Base-by-base conservation (phyloP, 2,797 vertebrate genomes). In the Sphenodon punctatus region DNA sequence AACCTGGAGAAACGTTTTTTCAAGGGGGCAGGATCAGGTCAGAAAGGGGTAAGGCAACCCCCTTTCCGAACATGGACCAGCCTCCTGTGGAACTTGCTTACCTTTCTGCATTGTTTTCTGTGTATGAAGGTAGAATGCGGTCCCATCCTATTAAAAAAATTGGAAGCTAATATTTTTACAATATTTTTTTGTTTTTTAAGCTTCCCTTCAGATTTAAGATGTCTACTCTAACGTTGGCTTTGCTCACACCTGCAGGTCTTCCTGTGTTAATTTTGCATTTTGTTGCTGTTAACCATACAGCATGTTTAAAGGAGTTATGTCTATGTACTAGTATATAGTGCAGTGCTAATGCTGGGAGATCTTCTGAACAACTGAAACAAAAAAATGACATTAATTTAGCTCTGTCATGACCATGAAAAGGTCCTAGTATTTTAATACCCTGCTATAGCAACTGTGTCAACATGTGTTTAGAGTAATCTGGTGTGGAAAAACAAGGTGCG, bases 301-400 rank as follows among this genome's bases (percentile, higher is more conserved):
- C n/a, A 45, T 80, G 27, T 80, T 56, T 89, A 72, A 84, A 71
- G 30, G 5, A 87, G 10, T 68, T 3, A 10, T 68, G 73, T 20
- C 41, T 82, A 58, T 56, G 90, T 6, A 76, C 84, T 87, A n/a
- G n/a, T 88, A 19, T 78, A 32, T 67, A 88, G 74, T 39, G 42
- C 19, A 32, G 41, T 85, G 87, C 84, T 63, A 74, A 80, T 74
- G 45, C 79, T 76, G 84, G 22, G 60, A 78, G 48, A 49, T 80
- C 41, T 78, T 61, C 19, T 43, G 73, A 85, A 60, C 60, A 88
- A 64, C 6, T 78, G 64, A 85, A 82, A 38, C 0, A 85, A 86
- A 75, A 81, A 74, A 11, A 61, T 42, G 60, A 23, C 16, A 71
- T 36, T 30, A 5, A 68, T 87, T 70, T 74, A 75, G 60, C 46